phyloP scores from a whole-genome alignment of 92 coral and sea anemone genomes.

The Phenganax marumi region DNA sequence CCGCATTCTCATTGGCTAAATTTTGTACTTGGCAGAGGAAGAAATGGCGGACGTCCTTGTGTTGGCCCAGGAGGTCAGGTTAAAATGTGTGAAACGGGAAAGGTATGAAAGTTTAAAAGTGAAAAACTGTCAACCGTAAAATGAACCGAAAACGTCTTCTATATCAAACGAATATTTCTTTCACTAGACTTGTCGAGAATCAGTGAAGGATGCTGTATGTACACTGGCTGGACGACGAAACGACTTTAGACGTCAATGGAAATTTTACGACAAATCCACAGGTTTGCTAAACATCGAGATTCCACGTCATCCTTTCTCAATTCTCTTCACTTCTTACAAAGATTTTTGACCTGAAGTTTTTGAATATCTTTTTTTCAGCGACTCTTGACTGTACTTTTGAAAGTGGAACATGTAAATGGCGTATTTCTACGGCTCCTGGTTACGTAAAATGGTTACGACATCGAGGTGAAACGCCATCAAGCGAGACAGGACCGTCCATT shows the following conservation, averaged over 20 bases:
- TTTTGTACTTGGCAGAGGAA: neutral
- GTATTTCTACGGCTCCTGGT: neutral
- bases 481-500: slow-evolving; percentile 26
- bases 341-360: neutral
- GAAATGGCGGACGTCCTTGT: neutral
- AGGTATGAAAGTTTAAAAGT: neutral
- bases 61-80: neutral
- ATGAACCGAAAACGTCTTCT: neutral
- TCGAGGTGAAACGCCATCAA: slow-evolving; percentile 1
- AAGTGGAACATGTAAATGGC: neutral
- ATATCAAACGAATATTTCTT: neutral
- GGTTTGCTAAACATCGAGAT: slow-evolving; percentile 11
- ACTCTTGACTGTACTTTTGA: slow-evolving; percentile 8
- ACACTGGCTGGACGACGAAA: neutral
- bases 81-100: neutral
- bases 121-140: neutral
- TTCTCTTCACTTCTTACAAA: neutral
- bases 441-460: neutral
- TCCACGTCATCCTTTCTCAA: neutral
- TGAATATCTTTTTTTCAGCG: neutral
- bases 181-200: slow-evolving; percentile 1
- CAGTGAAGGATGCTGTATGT: neutral
- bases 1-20: neutral
- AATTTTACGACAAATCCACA: slow-evolving; percentile 16
- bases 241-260: neutral